Base-by-base conservation (phyloP, 2,888 invertebrate species). In the Cryptophagus acutangulus region DNA sequence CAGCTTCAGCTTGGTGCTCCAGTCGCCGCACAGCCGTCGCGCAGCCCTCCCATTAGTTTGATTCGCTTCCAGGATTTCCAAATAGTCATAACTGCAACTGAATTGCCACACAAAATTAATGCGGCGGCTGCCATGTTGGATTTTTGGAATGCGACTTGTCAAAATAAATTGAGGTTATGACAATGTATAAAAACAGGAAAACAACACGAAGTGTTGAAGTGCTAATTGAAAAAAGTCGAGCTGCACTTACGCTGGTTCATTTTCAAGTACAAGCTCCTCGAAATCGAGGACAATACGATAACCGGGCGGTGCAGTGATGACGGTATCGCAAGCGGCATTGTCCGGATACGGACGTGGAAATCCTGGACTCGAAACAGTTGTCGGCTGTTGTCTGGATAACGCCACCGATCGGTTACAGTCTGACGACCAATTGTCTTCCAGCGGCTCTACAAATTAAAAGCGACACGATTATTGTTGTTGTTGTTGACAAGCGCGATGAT, bases 21-120 rank as follows among this genome's bases (percentile, higher is more conserved):
- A 87, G 67, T 89, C 84, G 9, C 88, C 88, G 64, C 88, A 89
- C 4, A 82, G 69, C 1, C 80, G 73, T 36, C 52, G 46, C 16
- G 45, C 41, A 20, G n/a, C 6, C 6, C 24, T n/a, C n/a, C n/a
- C n/a, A 20, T 20, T 20, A 3, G 40, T 42, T 4, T 48, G 29
- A 3, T 41, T 51, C 4, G 49, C 47, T 51, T 81, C 83, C 35
- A 74, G 71, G 51, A 87, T 77, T 69, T 84, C 82, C 58, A 87
- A 62, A 63, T 77, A 86, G 66, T 88, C 88, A 69, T 87, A 88
- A 55, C 80, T 79, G 74, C 87, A 89, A 48, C 87, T 87, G 74
- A 16, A 67, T 43, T 18, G 46, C 2, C 14, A 9, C 6, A 14
- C 18, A 8, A 5, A 17, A 16, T 18, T 33, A 12, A 25, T 28